These are phyloP conservation scores for Drosophila arizonae DNA, from an alignment of 1,140 invertebrate species.

Conservation along the genomic window DNA sequence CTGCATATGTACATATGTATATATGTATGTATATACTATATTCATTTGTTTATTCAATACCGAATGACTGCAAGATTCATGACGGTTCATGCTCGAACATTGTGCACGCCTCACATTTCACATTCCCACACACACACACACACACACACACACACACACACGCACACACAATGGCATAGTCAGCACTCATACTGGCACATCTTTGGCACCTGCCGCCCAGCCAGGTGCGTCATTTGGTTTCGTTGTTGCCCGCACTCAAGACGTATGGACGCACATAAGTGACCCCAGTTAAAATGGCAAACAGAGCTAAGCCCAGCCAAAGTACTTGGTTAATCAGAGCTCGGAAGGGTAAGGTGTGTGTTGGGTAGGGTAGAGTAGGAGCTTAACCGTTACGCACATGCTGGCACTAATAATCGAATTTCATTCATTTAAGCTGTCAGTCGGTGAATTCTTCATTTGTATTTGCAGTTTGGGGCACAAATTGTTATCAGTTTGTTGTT, in stretches of 20 bases:
- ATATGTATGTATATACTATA: slow-evolving; percentile 8
- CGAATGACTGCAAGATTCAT: slow-evolving; percentile 28
- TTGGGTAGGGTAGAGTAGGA: no score
- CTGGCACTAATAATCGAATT: slow-evolving; percentile 67
- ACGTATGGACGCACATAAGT: slow-evolving; percentile 7
- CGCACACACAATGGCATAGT: no score
- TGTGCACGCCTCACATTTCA: slow-evolving; percentile 10
- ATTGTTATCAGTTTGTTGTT: not conserved
- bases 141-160: no score
- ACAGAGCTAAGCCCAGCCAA: not conserved
- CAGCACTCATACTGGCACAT: not conserved
- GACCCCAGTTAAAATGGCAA: slow-evolving; percentile 28
- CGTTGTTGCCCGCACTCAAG: slow-evolving; percentile 24
- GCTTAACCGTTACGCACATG: not conserved
- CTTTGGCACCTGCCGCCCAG: not conserved
- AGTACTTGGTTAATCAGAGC: slow-evolving; percentile 27
- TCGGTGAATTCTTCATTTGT: not conserved
- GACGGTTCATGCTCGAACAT: slow-evolving; percentile 35
- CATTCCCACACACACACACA: not conserved
- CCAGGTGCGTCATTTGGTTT: slow-evolving; percentile 7
- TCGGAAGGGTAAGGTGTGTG: not conserved
- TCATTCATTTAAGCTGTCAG: slow-evolving; percentile 19
- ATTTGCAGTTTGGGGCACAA: slow-evolving; percentile 14
- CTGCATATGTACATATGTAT: not conserved
- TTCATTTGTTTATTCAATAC: slow-evolving; percentile 53